These are phyloP conservation scores for Dendrocopos noguchii DNA, from an alignment of 2,113 vertebrate species.

Conservation along the genomic window DNA sequence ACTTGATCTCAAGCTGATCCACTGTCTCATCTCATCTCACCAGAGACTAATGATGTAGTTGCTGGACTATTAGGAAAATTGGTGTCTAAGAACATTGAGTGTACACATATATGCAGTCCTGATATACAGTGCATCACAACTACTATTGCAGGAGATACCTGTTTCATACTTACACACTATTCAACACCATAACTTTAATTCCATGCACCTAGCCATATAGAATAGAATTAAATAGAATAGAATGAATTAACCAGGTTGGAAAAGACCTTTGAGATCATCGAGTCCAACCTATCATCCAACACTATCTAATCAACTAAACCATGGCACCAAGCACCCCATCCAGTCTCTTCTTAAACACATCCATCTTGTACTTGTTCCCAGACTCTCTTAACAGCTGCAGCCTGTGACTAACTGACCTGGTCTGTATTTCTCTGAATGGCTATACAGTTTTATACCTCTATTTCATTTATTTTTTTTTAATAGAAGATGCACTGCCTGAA, in stretches of 20 bases:
- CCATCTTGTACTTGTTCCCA: neutral
- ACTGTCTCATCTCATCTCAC: neutral
- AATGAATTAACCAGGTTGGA: too few species aligned
- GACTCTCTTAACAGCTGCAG: neutral
- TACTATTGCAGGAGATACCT: neutral
- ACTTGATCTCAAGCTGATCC: neutral
- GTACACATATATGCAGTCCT: neutral
- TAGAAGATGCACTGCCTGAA: neutral
- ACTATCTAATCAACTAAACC: too few species aligned
- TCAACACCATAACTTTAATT: neutral
- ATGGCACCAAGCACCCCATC: too few species aligned
- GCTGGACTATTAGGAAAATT: neutral
- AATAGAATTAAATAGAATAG: too few species aligned
- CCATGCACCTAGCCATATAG: neutral
- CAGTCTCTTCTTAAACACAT: too few species aligned
- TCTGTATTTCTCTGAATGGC: neutral
- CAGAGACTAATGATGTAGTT: neutral
- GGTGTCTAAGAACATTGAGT: neutral
- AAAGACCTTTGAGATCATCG: too few species aligned
- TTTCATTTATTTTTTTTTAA: neutral
- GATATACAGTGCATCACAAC: neutral
- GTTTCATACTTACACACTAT: neutral
- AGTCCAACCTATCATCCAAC: too few species aligned
- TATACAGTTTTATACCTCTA: neutral
- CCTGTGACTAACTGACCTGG: neutral